phyloP scores from a whole-genome alignment of 2,113 vertebrate species.

The Nyctereutes procyonoides region DNA sequence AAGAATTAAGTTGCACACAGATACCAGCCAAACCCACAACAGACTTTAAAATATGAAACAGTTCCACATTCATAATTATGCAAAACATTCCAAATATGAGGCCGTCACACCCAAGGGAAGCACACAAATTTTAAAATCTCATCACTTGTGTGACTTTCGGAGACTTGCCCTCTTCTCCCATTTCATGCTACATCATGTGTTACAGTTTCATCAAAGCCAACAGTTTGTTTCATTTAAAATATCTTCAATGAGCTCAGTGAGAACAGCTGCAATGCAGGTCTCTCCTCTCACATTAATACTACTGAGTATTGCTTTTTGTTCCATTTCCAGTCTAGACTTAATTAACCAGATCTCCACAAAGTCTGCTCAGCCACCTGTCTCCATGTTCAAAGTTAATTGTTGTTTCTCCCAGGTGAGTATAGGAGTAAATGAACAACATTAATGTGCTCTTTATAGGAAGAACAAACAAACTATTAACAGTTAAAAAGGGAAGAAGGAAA shows the following conservation, averaged over 20 bases:
- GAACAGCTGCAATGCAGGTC: constrained; percentile 68
- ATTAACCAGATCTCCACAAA: constrained; percentile 49
- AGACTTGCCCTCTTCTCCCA: constrained; percentile 59
- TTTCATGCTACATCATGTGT: constrained; percentile 74
- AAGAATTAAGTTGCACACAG: constrained; percentile 18
- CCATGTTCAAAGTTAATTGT: neutral
- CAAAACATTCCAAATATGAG: constrained; percentile 65
- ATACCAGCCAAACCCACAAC: constrained; percentile 49
- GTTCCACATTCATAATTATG: constrained; percentile 63
- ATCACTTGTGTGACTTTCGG: constrained; percentile 65
- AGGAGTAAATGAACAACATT: neutral
- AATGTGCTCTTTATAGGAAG: neutral
- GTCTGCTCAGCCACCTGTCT: constrained; percentile 30
- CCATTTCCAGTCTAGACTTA: constrained; percentile 12
- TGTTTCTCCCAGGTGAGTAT: constrained; percentile 4
- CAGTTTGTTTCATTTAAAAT: constrained; percentile 81
- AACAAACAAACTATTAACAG: neutral
- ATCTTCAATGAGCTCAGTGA: constrained; percentile 74
- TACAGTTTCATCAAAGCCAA: constrained; percentile 74
- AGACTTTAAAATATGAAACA: constrained; percentile 63
- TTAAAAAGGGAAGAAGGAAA: neutral
- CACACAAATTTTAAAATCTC: constrained; percentile 54
- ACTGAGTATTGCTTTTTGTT: constrained; percentile 59
- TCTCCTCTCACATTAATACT: constrained; percentile 72
- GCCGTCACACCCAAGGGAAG: constrained; percentile 66